Percentiles rank a stretch among this genome's conserved stretches.
phyloP scores from a whole-genome alignment of 2,113 vertebrate genomes.

The Phrynocephalus versicolor region DNA sequence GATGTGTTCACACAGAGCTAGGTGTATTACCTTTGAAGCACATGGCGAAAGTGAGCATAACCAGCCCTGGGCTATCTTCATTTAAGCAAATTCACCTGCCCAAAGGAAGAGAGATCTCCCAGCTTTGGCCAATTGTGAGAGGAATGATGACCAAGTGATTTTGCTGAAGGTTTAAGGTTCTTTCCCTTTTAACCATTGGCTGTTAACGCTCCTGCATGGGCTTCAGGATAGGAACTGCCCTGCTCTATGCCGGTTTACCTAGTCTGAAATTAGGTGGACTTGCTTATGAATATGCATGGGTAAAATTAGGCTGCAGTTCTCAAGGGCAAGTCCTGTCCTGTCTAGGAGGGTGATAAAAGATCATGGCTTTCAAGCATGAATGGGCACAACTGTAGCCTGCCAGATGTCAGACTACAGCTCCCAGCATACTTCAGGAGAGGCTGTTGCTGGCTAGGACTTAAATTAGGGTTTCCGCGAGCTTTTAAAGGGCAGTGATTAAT shows the following conservation, averaged over 20 bases:
- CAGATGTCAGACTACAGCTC: not conserved
- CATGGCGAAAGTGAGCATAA: not conserved
- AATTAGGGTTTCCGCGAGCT: too few species aligned
- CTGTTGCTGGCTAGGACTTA: not conserved
- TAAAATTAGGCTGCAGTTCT: not conserved
- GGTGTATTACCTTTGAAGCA: not conserved
- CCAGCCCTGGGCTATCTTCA: not conserved
- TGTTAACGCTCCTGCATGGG: too few species aligned
- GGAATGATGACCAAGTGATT: not conserved
- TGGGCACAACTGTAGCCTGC: not conserved
- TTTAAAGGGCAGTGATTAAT: not conserved
- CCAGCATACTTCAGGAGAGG: not conserved
- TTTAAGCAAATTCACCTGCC: not conserved
- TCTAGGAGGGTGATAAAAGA: not conserved
- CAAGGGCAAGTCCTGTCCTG: conserved; percentile 13
- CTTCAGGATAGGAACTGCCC: too few species aligned
- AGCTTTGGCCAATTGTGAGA: not conserved
- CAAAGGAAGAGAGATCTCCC: not conserved
- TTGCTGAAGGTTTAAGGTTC: not conserved
- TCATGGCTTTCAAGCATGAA: conserved; percentile 5
- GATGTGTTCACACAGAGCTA: not conserved
- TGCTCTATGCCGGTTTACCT: not conserved
- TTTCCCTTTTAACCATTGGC: too few species aligned
- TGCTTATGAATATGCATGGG: not conserved
- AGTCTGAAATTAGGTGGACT: not conserved